phyloP scores from a whole-genome alignment of 2,797 vertebrate genomes.

The Aphelocoma californica region DNA sequence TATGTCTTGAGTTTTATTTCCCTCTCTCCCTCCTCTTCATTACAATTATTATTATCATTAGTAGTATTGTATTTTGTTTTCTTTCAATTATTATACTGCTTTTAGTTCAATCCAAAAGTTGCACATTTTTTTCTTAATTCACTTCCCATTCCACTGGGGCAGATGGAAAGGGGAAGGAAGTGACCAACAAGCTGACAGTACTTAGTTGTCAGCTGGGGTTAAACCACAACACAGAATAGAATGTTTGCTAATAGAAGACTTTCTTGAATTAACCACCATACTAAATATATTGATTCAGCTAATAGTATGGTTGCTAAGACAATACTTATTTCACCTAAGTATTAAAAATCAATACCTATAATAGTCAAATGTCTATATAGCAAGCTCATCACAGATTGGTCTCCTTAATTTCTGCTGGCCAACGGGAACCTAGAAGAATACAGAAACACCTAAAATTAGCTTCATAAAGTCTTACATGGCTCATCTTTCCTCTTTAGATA shows the following conservation, averaged over 20 bases:
- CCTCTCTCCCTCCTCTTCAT: neutral
- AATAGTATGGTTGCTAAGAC: neutral
- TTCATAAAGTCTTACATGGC: neutral
- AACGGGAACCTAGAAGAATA: neutral
- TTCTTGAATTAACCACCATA: neutral
- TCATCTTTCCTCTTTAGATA: neutral
- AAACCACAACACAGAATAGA: neutral
- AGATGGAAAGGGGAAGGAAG: neutral
- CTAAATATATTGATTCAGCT: neutral
- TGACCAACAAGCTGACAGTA: accelerated
- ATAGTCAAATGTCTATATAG: neutral
- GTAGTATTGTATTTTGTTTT: neutral
- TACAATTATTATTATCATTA: neutral
- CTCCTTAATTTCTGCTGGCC: neutral
- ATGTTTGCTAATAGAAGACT: neutral
- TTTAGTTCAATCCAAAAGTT: neutral
- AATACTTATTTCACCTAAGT: neutral
- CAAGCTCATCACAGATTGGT: neutral
- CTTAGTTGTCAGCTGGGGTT: neutral
- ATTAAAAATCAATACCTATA: neutral
- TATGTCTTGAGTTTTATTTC: neutral
- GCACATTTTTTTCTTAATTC: neutral
- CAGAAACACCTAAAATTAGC: neutral
- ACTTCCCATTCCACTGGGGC: neutral
- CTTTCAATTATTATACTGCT: neutral